Percentiles rank a stretch among this genome's conserved stretches.
Conservation (phyloP, 1,140 invertebrate species). For the Araneus ventricosus region DNA sequence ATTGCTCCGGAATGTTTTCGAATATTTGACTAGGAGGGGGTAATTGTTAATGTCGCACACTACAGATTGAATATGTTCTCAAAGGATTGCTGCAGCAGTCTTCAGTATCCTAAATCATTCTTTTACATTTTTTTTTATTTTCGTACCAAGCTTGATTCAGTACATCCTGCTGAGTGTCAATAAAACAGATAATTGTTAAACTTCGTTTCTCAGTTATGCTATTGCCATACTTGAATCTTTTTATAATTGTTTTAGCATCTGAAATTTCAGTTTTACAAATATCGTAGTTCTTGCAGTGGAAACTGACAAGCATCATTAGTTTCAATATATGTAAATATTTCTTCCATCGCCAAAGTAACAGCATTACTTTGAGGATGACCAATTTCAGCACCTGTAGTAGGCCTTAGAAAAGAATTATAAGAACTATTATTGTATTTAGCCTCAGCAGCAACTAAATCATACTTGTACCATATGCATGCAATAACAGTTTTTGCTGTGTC, state of each 20-base stretch:
- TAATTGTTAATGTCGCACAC: constrained; percentile 9
- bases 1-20: constrained; percentile 22
- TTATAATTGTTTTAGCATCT: neutral
- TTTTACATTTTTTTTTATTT: neutral
- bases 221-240: neutral
- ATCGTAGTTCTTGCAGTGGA: neutral
- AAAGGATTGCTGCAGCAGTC: constrained; percentile 5
- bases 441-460: constrained; percentile 17
- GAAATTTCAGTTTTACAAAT: neutral
- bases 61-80: constrained; percentile 1
- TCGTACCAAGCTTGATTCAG: neutral
- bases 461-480: neutral
- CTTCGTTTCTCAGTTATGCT: constrained; percentile 1
- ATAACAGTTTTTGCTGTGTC: neutral
- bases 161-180: constrained; percentile 11
- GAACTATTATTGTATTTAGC: constrained; percentile 14
- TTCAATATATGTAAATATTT: constrained; percentile 33
- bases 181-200: constrained; percentile 32
- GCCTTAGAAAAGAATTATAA: constrained; percentile 12
- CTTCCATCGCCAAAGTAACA: neutral
- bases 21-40: constrained; percentile 11
- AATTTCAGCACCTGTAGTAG: neutral
- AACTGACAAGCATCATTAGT: constrained; percentile 8
- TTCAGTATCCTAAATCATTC: constrained; percentile 4
- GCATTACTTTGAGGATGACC: neutral